Evolutionary conservation across 2,888 invertebrate species (phyloP), one percentile per base, ranked within the genome.

Genomic region (Xylophagus ater): DNA sequence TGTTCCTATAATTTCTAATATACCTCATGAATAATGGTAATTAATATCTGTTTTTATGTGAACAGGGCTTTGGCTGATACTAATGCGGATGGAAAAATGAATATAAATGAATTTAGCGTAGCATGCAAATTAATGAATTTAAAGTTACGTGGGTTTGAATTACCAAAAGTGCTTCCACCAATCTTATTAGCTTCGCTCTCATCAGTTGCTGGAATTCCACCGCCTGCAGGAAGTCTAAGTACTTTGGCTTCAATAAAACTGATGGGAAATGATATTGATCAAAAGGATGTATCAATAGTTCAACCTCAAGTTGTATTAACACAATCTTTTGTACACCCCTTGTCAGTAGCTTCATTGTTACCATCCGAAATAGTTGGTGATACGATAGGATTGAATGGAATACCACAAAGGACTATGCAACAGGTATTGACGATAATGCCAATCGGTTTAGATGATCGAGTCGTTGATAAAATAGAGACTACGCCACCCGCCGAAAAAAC

Each of bases 11-110:
- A n/a, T n/a, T n/a, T n/a, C n/a, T n/a, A n/a, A n/a, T n/a, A n/a
- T n/a, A n/a, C n/a, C n/a, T n/a, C n/a, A n/a, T n/a, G n/a, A n/a
- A n/a, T n/a, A n/a, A n/a, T n/a, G n/a, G n/a, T n/a, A n/a, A n/a
- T n/a, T n/a, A n/a, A n/a, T n/a, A n/a, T n/a, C n/a, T n/a, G n/a
- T 28, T 38, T 12, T 3, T 8, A 9, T n/a, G 18, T 41, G 53
- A 60, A 54, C 64, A 74, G 90, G 89, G 74, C 73, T 9, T 66
- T 98, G 32, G 89, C 97, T 1, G 98, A 98, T 63, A 84, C 92
- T 31, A 90, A 97, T 62, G 80, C 87, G n/a, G 98, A 98, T 70
- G 98, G 98, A 0, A 90, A 89, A 68, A 79, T 98, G 74, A 88
- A 96, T 56, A 77, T 92, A 37, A 82, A 84, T 55, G 98, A 98